phyloP scores from a whole-genome alignment of 1,140 invertebrate genomes.

The Meloidogyne hapla region DNA sequence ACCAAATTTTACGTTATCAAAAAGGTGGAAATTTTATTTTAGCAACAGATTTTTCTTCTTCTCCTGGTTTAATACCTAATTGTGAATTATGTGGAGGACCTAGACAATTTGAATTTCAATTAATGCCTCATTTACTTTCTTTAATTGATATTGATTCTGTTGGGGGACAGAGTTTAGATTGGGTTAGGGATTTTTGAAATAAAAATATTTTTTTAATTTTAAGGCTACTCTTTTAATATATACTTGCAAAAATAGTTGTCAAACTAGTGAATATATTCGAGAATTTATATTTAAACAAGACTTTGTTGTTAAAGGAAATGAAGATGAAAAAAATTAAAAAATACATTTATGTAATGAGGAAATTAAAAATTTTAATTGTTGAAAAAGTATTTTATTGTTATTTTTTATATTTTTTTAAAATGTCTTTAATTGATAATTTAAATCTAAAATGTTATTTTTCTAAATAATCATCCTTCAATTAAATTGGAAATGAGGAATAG shows the following conservation, averaged over 20 bases:
- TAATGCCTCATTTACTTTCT: conserved; percentile 84
- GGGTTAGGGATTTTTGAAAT: conserved; percentile 77
- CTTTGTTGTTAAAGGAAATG: conserved; percentile 65
- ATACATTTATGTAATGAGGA: too few species aligned
- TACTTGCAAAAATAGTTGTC: conserved; percentile 72
- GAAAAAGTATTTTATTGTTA: too few species aligned
- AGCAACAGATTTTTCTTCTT: conserved; percentile 28
- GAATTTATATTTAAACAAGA: conserved; percentile 89
- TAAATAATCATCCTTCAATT: too few species aligned
- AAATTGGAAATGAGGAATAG: too few species aligned
- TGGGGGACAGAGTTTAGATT: conserved; percentile 76
- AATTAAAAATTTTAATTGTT: too few species aligned
- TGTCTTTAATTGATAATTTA: too few species aligned
- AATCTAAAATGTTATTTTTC: too few species aligned
- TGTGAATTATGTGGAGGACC: conserved; percentile 43
- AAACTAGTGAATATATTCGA: conserved; percentile 71
- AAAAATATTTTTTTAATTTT: background rate
- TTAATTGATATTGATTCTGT: conserved; percentile 72
- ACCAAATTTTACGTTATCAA: conserved; percentile 76
- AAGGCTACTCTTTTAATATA: conserved; percentile 1
- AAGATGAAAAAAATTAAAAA: background rate
- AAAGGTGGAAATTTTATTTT: conserved; percentile 59
- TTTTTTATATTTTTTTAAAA: too few species aligned
- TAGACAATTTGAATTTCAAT: conserved; percentile 66
- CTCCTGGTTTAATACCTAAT: conserved; percentile 18